Conservation (phyloP, 2,888 invertebrate genomes). For the Rhaphigaster nebulosa region DNA sequence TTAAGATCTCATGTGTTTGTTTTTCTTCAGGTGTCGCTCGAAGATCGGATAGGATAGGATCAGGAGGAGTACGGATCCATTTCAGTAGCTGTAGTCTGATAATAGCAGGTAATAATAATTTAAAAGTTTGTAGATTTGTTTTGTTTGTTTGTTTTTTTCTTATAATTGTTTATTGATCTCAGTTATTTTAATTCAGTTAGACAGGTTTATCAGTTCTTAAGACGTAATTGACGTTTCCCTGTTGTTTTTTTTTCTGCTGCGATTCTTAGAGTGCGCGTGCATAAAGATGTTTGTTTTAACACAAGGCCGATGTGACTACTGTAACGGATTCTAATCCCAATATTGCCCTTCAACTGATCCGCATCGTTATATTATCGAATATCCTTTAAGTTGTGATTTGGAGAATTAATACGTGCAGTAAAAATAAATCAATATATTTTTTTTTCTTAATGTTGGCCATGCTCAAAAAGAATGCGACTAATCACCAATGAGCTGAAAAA, state of each 20-base stretch:
- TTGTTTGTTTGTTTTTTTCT: neutral
- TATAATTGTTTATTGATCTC: neutral
- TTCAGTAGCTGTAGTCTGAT: too few species aligned
- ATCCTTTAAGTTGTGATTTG: neutral
- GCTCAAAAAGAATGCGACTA: neutral
- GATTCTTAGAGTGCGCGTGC: neutral
- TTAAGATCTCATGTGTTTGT: too few species aligned
- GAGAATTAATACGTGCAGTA: neutral
- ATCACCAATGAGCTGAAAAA: neutral
- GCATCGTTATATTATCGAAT: neutral
- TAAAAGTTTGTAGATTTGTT: too few species aligned
- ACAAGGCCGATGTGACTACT: constrained; percentile 10
- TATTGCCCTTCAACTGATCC: neutral
- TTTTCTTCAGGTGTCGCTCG: too few species aligned
- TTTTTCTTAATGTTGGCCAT: neutral
- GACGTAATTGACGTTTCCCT: neutral
- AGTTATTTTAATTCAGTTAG: neutral
- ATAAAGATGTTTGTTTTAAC: neutral
- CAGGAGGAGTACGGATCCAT: too few species aligned
- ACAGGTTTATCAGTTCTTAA: neutral
- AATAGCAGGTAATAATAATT: too few species aligned
- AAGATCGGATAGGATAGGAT: too few species aligned
- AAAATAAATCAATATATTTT: neutral
- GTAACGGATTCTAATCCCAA: neutral
- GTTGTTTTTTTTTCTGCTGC: neutral